phyloP scores from a whole-genome alignment of 92 coral and sea anemone species.

The Palythoa grandiflora region DNA sequence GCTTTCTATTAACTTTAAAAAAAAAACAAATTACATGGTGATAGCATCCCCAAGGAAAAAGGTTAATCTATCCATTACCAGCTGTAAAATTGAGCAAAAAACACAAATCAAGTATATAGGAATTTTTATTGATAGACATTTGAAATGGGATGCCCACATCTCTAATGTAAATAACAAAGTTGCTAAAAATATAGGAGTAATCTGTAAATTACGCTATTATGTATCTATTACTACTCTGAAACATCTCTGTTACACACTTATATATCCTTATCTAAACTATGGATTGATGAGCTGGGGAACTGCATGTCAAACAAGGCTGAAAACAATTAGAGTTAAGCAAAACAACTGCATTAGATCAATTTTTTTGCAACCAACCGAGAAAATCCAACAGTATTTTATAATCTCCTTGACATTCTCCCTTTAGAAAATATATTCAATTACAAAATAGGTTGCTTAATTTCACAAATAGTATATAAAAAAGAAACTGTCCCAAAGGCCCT shows the following conservation, averaged over 20 bases:
- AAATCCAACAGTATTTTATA: no score
- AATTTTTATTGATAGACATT: conserved; percentile 49
- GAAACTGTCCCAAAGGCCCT: no score
- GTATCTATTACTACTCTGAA: conserved; percentile 3
- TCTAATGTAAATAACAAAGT: conserved; percentile 43
- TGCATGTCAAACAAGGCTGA: conserved; percentile 29
- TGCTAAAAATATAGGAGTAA: conserved; percentile 48
- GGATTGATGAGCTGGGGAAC: conserved; percentile 69
- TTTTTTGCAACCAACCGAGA: not conserved
- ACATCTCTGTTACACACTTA: conserved; percentile 40
- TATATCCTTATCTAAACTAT: conserved; percentile 59
- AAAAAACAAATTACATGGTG: conserved; percentile 59
- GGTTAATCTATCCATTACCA: conserved; percentile 1
- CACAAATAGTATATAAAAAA: no score
- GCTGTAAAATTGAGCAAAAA: conserved; percentile 46
- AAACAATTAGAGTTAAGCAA: conserved; percentile 46
- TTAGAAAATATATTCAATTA: no score
- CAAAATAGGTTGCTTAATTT: no score
- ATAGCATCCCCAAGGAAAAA: conserved; percentile 56
- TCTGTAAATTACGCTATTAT: conserved; percentile 28
- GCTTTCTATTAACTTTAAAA: conserved; percentile 55
- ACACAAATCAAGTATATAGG: conserved; percentile 59
- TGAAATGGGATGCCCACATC: conserved; percentile 61
- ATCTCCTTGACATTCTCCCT: no score
- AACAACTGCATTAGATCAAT: conserved; percentile 1